Conservation (phyloP, 2,113 vertebrate genomes). For the Monopterus albus region DNA sequence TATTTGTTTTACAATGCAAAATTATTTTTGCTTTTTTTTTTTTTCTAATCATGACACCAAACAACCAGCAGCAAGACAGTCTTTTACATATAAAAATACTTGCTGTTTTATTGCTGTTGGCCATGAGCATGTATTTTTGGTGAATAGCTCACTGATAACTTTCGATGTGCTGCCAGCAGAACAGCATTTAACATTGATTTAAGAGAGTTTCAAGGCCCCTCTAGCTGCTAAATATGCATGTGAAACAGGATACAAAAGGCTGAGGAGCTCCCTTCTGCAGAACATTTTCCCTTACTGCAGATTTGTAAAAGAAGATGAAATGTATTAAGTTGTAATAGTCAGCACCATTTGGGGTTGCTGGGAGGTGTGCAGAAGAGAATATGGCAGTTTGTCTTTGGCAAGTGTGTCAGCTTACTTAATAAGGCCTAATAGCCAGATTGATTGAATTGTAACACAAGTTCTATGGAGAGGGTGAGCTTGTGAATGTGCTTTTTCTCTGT, state of each 20-base stretch:
- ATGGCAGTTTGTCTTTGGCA: slow-evolving; percentile 27
- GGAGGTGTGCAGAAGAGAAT: slow-evolving; percentile 22
- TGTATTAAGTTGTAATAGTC: slow-evolving; percentile 49
- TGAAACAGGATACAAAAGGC: slow-evolving; percentile 43
- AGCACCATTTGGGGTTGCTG: slow-evolving; percentile 43
- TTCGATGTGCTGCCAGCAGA: slow-evolving; percentile 53
- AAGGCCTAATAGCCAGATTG: too few species aligned
- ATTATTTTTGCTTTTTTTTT: too few species aligned
- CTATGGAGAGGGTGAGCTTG: too few species aligned
- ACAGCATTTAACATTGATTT: slow-evolving; percentile 47
- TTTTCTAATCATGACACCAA: not conserved
- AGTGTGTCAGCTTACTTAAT: slow-evolving; percentile 35
- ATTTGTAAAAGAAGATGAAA: slow-evolving; percentile 49
- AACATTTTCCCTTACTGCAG: slow-evolving; percentile 40
- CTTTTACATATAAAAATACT: slow-evolving; percentile 19
- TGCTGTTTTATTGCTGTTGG: slow-evolving; percentile 38
- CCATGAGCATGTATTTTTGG: slow-evolving; percentile 39
- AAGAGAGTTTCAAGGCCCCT: slow-evolving; percentile 29
- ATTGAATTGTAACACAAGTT: slow-evolving; percentile 6
- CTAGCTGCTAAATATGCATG: slow-evolving; percentile 50
- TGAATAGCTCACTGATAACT: slow-evolving; percentile 54
- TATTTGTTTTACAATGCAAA: too few species aligned
- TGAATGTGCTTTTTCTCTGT: slow-evolving; percentile 2
- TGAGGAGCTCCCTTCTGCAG: slow-evolving; percentile 26
- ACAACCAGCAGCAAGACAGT: not conserved